Conservation (phyloP, 2,888 invertebrate genomes). For the Odontothrips loti region DNA sequence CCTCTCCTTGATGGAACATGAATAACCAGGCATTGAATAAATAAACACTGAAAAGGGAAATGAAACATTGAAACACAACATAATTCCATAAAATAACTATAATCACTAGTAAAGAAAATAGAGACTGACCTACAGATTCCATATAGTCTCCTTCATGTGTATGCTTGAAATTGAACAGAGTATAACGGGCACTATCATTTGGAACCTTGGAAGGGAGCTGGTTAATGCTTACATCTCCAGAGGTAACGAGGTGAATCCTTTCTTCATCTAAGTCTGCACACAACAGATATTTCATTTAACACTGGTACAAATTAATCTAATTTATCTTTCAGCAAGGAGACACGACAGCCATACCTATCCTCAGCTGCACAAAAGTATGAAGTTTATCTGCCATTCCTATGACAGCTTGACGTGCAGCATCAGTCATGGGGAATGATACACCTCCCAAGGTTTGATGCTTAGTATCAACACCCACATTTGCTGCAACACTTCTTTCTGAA, state of each 20-base stretch:
- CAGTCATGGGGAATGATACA: conserved; percentile 82
- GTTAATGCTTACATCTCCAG: conserved; percentile 61
- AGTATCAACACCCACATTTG: conserved; percentile 74
- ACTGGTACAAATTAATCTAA: not conserved
- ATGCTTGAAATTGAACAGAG: conserved; percentile 86
- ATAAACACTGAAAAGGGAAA: conserved; percentile 74
- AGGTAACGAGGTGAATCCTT: conserved; percentile 75
- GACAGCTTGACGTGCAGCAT: conserved; percentile 72
- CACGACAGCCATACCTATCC: conserved; percentile 60
- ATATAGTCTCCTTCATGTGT: conserved; percentile 87
- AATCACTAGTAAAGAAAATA: conserved; percentile 28
- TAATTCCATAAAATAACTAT: not conserved
- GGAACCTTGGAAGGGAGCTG: conserved; percentile 78
- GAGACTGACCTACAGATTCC: conserved; percentile 68
- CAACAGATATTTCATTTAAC: conserved; percentile 29
- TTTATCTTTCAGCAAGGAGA: not conserved
- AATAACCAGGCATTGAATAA: conserved; percentile 97
- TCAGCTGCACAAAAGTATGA: conserved; percentile 80
- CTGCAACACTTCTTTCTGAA: conserved; percentile 59
- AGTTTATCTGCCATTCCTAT: conserved; percentile 41
- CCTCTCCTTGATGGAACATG: conserved; percentile 91
- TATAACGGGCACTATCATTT: conserved; percentile 80
- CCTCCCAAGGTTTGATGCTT: conserved; percentile 88
- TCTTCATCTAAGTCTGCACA: conserved; percentile 76
- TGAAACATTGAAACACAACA: conserved; percentile 23